These are phyloP conservation scores for Danaus plexippus DNA, from an alignment of 1,140 invertebrate genomes.

Conservation along the genomic window DNA sequence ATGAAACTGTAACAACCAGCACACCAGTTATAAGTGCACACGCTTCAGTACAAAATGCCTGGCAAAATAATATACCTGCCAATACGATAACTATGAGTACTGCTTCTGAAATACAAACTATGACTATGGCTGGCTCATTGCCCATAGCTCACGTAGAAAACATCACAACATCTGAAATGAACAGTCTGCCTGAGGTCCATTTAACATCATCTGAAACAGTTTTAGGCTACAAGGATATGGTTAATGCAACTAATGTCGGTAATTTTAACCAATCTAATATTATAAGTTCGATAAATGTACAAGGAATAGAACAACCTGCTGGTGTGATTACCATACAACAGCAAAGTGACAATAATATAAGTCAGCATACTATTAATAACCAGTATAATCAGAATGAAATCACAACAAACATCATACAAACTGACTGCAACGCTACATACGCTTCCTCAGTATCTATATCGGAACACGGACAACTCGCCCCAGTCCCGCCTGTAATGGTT, in stretches of 20 bases:
- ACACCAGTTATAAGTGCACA: slow-evolving; percentile 43
- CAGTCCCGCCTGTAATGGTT: no score
- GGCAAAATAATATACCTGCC: slow-evolving; percentile 37
- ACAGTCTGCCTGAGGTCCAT: slow-evolving; percentile 20
- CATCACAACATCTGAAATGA: slow-evolving; percentile 13
- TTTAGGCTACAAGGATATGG: slow-evolving; percentile 9
- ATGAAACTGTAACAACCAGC: slow-evolving; percentile 68
- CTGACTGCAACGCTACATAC: no score
- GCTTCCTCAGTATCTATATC: no score
- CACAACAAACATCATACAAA: no score
- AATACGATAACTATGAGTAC: slow-evolving; percentile 28
- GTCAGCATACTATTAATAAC: no score
- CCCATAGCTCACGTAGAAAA: slow-evolving; percentile 15
- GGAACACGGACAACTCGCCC: no score
- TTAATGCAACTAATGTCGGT: slow-evolving; percentile 4
- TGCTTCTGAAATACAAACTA: slow-evolving; percentile 27
- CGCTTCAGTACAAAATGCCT: slow-evolving; percentile 30
- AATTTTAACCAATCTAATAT: slow-evolving; percentile 11
- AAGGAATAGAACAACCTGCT: slow-evolving; percentile 5
- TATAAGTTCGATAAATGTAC: neutral
- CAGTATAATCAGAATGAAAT: no score
- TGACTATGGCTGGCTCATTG: slow-evolving; percentile 19
- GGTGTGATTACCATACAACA: slow-evolving; percentile 9
- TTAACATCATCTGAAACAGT: slow-evolving; percentile 9
- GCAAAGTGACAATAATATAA: slow-evolving; percentile 1